Conservation (phyloP, 2,113 vertebrate species). For the Psittacus erithacus region DNA sequence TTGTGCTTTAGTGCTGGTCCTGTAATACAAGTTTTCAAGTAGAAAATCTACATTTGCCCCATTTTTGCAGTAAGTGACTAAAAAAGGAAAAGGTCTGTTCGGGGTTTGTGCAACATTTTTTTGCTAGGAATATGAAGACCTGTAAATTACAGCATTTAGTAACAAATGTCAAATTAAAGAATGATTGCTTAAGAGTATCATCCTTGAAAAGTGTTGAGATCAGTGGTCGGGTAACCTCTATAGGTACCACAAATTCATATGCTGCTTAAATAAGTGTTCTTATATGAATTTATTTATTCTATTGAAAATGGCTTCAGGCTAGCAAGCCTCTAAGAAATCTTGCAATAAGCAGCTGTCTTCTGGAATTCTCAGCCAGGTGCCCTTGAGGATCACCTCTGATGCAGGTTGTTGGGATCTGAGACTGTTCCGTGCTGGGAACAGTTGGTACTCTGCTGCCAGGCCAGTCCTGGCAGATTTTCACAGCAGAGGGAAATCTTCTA, state of each 20-base stretch:
- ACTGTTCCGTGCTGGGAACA: background rate
- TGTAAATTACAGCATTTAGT: background rate
- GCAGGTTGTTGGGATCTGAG: rapidly evolving
- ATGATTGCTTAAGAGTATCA: background rate
- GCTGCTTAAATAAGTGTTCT: background rate
- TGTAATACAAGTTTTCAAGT: background rate
- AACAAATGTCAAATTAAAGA: background rate
- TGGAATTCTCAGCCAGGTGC: background rate
- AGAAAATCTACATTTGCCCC: background rate
- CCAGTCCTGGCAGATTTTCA: background rate
- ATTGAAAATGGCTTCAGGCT: background rate
- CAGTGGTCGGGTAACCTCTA: background rate
- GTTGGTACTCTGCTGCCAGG: background rate
- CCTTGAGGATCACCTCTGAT: background rate
- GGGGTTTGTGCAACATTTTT: background rate
- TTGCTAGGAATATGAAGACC: background rate
- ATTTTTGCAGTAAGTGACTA: background rate
- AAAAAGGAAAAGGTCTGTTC: background rate
- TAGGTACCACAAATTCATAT: background rate
- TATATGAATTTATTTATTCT: background rate
- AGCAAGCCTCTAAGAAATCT: background rate
- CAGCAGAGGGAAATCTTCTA: background rate
- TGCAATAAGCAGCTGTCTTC: background rate
- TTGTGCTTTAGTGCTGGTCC: background rate
- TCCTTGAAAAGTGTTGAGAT: background rate